A percentile compares a stretch with the other conserved stretches of the same genome.
Evolutionary conservation across 2,888 invertebrate species (phyloP).

Genomic region (Papilio protenor): DNA sequence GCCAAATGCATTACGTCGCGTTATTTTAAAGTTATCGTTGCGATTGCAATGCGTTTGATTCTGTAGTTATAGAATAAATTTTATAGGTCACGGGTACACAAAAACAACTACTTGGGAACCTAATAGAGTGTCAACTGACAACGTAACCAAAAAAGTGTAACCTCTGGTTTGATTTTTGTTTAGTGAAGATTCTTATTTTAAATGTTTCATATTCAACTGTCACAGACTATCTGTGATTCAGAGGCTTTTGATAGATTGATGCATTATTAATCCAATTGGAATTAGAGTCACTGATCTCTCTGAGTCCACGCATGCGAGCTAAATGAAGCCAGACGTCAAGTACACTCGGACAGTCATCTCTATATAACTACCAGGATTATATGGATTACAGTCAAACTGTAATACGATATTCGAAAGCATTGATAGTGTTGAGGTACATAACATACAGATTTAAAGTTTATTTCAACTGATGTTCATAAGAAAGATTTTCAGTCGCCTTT

Average conservation of each 20-base stretch:
- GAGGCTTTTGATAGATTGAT: not conserved
- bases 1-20: constrained; percentile 34
- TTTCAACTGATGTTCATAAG: no score
- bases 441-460: not conserved
- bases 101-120: no score
- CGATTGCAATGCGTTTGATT: not conserved
- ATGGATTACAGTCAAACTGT: constrained; percentile 3
- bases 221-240: not conserved
- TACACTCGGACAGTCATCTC: not conserved
- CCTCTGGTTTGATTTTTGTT: no score
- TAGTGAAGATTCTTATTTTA: no score
- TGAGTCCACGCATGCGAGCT: not conserved
- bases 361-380: not conserved
- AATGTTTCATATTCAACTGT: not conserved
- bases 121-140: no score
- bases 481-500: no score
- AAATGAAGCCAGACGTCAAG: constrained; percentile 27
- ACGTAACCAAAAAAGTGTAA: no score
- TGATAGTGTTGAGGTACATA: not conserved
- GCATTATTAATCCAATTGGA: constrained; percentile 16
- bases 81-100: not conserved
- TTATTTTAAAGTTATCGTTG: constrained; percentile 19
- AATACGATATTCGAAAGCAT: not conserved
- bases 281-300: not conserved
- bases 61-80: constrained; percentile 2